Evolutionary conservation across 2,113 vertebrate species (phyloP).

Genomic region (Labrus mixtus): DNA sequence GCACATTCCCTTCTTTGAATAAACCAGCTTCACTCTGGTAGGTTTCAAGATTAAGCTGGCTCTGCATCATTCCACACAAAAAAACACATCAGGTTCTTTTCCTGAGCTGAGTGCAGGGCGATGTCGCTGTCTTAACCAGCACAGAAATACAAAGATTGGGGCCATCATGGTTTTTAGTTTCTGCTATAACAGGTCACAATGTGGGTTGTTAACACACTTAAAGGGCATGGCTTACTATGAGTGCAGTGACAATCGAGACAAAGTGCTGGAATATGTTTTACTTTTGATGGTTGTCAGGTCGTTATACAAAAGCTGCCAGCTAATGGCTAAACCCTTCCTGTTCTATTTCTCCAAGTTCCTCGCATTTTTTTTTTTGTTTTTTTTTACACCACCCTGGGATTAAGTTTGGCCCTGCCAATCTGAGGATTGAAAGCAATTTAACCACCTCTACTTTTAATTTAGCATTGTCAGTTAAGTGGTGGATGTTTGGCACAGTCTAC

Average conservation of each 20-base stretch:
- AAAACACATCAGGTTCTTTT: background rate
- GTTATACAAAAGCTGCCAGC: background rate
- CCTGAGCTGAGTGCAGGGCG: background rate
- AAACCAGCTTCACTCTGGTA: background rate
- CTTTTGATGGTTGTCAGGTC: background rate
- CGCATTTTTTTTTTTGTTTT: constrained; percentile 30
- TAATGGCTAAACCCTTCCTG: background rate
- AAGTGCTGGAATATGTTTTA: background rate
- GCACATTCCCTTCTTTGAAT: too few species aligned
- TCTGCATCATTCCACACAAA: background rate
- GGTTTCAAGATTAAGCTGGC: background rate
- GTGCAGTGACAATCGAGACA: background rate
- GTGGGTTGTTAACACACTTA: background rate
- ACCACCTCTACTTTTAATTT: constrained; percentile 22
- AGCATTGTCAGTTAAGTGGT: constrained; percentile 4
- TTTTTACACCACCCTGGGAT: constrained; percentile 5
- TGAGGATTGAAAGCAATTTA: constrained; percentile 21
- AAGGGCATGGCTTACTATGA: background rate
- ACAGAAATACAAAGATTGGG: background rate
- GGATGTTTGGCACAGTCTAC: background rate
- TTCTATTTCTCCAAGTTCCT: background rate
- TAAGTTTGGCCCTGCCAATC: background rate
- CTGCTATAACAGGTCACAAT: constrained; percentile 3
- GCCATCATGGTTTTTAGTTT: background rate
- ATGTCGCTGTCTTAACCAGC: background rate